Percentiles rank a stretch among this genome's conserved stretches.
phyloP scores from a whole-genome alignment of 2,888 invertebrate genomes.

The Sacculina carcini region DNA sequence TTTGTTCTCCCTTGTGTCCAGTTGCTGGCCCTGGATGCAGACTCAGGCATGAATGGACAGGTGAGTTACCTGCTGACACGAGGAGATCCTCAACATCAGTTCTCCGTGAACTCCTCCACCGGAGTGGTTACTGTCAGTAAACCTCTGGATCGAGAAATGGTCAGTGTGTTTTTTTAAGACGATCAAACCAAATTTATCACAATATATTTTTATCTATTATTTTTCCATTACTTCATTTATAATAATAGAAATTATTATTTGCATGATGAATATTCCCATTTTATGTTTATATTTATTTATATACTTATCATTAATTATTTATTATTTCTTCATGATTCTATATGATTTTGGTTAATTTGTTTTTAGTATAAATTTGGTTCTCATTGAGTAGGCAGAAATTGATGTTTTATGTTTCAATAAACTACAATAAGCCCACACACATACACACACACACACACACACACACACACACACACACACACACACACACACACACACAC shows the following conservation, averaged over 20 bases:
- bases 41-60: slow-evolving; percentile 51
- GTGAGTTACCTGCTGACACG: slow-evolving; percentile 48
- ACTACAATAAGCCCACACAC: too few relatives aligned
- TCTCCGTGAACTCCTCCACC: slow-evolving; percentile 43
- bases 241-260: too few relatives aligned
- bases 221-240: too few relatives aligned
- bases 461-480: not conserved
- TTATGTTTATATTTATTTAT: slow-evolving; percentile 1
- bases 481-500: not conserved
- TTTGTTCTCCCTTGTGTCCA: slow-evolving; percentile 17
- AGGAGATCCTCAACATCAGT: slow-evolving; percentile 47
- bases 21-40: slow-evolving; percentile 66
- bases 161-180: slow-evolving; percentile 16
- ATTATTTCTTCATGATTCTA: slow-evolving; percentile 2
- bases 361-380: not conserved
- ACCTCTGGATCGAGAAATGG: slow-evolving; percentile 53
- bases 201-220: too few relatives aligned
- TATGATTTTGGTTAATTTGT: not conserved
- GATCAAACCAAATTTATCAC: too few relatives aligned
- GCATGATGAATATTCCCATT: too few relatives aligned
- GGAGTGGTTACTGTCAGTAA: slow-evolving; percentile 49
- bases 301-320: not conserved
- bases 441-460: slow-evolving; percentile 1
- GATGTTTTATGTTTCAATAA: too few relatives aligned
- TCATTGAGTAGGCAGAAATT: too few relatives aligned